Conservation (phyloP, 2,113 vertebrate species). For the Philantomba maxwellii region DNA sequence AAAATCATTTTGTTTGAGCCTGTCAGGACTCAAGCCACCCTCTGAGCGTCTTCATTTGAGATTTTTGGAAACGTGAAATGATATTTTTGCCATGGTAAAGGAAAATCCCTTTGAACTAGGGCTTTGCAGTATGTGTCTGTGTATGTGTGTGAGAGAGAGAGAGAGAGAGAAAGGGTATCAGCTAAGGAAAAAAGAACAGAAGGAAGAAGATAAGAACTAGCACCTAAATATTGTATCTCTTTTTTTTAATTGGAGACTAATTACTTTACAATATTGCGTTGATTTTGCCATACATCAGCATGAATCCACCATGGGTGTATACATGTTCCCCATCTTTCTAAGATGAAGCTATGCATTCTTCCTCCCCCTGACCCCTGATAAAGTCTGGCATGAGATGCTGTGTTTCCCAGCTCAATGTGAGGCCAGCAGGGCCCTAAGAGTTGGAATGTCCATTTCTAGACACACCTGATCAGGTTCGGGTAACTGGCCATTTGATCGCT, state of each 20-base stretch:
- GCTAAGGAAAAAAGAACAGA: background rate
- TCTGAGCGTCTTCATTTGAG: background rate
- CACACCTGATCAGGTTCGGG: too few species aligned
- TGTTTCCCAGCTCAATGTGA: background rate
- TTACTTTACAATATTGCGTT: too few species aligned
- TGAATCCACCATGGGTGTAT: too few species aligned
- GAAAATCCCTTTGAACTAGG: background rate
- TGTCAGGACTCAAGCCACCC: background rate
- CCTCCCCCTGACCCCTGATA: background rate
- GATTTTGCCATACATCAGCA: too few species aligned
- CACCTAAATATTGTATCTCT: background rate
- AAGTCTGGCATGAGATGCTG: background rate
- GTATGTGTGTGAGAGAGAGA: background rate
- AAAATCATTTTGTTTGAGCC: background rate
- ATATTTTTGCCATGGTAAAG: background rate
- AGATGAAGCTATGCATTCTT: background rate
- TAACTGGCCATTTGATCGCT: background rate
- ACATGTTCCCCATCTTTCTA: background rate
- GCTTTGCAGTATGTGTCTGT: background rate
- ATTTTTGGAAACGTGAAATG: background rate
- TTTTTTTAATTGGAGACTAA: too few species aligned
- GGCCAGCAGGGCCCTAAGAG: background rate
- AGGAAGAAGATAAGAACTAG: background rate
- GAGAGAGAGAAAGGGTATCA: background rate
- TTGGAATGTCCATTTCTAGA: background rate